Evolutionary conservation across 1,140 invertebrate species (phyloP).

Genomic region (Monochamus saltuarius): DNA sequence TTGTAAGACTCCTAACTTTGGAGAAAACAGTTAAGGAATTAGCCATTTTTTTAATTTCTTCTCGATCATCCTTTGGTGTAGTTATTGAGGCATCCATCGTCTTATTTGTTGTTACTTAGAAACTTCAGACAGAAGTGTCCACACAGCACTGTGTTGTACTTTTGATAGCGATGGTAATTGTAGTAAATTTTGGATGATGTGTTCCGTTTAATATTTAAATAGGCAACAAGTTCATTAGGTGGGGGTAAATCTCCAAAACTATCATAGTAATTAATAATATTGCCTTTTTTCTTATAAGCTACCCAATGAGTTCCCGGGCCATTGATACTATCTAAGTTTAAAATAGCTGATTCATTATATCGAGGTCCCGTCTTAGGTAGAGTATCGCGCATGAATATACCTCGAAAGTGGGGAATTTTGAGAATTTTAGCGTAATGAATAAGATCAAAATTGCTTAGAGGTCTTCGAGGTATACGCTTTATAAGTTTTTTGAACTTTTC

Average conservation of each 20-base stretch:
- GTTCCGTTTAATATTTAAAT: constrained; percentile 30
- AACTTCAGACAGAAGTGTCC: constrained; percentile 36
- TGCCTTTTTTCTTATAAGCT: constrained; percentile 43
- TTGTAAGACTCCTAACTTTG: no score
- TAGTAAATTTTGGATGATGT: constrained; percentile 20
- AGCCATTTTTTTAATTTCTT: not conserved
- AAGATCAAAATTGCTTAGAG: constrained; percentile 38
- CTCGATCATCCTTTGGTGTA: not conserved
- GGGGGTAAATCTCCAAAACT: constrained; percentile 45
- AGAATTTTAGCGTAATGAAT: constrained; percentile 24
- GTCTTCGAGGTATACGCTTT: constrained; percentile 29
- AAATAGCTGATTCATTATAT: constrained; percentile 41
- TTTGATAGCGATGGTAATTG: constrained; percentile 28
- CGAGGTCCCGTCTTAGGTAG: constrained; percentile 34
- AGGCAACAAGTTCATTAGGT: constrained; percentile 31
- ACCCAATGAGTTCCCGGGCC: constrained; percentile 48
- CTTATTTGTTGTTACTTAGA: constrained; percentile 18
- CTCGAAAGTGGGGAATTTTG: constrained; percentile 42
- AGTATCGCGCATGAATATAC: constrained; percentile 45
- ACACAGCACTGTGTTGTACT: constrained; percentile 29
- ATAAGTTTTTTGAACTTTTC: constrained; percentile 30
- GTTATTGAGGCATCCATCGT: no score
- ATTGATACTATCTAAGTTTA: constrained; percentile 42
- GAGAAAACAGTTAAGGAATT: constrained; percentile 1
- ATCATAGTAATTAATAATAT: constrained; percentile 35